Conservation (phyloP, 2,888 invertebrate genomes). For the Chydorus sphaericus region DNA sequence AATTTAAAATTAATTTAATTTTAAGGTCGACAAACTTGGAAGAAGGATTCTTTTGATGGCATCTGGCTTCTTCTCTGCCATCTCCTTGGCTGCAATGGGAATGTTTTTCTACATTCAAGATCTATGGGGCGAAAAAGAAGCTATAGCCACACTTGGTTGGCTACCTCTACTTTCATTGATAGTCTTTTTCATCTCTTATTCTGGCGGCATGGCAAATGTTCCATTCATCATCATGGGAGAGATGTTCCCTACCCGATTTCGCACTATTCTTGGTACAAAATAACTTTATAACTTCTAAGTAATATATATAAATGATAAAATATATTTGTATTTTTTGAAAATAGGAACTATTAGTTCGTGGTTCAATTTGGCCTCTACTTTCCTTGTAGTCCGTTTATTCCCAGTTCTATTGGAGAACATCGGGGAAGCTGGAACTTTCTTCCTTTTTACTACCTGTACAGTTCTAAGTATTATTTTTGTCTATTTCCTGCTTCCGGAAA, state of each 20-base stretch:
- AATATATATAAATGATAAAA: too few species aligned
- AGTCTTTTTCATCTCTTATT: neutral
- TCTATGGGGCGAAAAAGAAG: conserved; percentile 6
- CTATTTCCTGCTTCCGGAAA: conserved; percentile 12
- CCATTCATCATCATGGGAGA: conserved; percentile 11
- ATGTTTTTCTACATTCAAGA: conserved; percentile 15
- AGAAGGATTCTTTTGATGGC: conserved; percentile 8
- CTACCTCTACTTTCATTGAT: neutral
- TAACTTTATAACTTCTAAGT: too few species aligned
- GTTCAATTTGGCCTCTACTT: conserved; percentile 15
- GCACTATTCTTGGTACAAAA: too few species aligned
- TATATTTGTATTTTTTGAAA: too few species aligned
- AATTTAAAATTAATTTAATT: neutral
- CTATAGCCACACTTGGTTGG: neutral
- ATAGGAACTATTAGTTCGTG: conserved; percentile 15
- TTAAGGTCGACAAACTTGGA: neutral
- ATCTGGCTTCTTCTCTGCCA: conserved; percentile 11
- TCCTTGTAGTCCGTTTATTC: conserved; percentile 10
- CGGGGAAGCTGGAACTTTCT: conserved; percentile 11
- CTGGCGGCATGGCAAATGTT: conserved; percentile 1
- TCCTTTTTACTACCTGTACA: conserved; percentile 5
- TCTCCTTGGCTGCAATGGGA: conserved; percentile 11
- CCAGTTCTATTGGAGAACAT: conserved; percentile 6
- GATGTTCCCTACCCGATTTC: conserved; percentile 1
- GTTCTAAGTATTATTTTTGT: conserved; percentile 8